Base-by-base conservation (phyloP, 1,140 invertebrate genomes). In the Monomorium pharaonis region DNA sequence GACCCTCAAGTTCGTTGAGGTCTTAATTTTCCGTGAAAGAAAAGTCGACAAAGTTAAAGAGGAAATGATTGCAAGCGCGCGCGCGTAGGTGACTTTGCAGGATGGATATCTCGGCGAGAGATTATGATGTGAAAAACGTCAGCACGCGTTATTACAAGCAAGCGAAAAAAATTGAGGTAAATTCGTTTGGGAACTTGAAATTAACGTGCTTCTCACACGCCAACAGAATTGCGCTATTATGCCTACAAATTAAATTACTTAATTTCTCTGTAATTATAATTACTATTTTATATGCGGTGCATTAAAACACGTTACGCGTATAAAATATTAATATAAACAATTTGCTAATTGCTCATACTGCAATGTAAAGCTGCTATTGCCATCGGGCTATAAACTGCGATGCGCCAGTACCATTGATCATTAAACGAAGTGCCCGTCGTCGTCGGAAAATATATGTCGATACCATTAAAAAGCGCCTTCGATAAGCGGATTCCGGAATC, bases 1-100 rank as follows among this genome's bases (percentile, higher is more conserved):
- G n/a, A 14, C 9, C 24, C 18, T 72, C 37, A 21, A 72, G 24
- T 60, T 70, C 16, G 42, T 58, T 58, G 37, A 58, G 27, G 27
- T 83, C 72, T 72, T 83, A 83, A 83, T 83, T 74, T 83, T 42
- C 37, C 6, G 18, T 5, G 9, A 18, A 56, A 72, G 27, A 14
- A 7, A 58, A 74, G 24, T 18, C 12, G 27, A 9, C 30, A 0
- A 2, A 30, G 51, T 37, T 70, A 24, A 83, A 72, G 21, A 1
- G 37, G 72, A 58, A n/a, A 47, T 44, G 33, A 83, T n/a, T 70
- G n/a, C 14, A 12, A 24, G 10, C 16, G n/a, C 30, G 9, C 27
- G 10, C 16, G n/a, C 30, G 9, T 42, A 24, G 21, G 14, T n/a
- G 24, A 44, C n/a, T 72, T 16, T 37, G 24, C 42, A 58, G 72